A percentile compares a stretch with the other conserved stretches of the same genome.
Conservation (phyloP, 2,888 invertebrate species). For the Diaprepes abbreviatus region DNA sequence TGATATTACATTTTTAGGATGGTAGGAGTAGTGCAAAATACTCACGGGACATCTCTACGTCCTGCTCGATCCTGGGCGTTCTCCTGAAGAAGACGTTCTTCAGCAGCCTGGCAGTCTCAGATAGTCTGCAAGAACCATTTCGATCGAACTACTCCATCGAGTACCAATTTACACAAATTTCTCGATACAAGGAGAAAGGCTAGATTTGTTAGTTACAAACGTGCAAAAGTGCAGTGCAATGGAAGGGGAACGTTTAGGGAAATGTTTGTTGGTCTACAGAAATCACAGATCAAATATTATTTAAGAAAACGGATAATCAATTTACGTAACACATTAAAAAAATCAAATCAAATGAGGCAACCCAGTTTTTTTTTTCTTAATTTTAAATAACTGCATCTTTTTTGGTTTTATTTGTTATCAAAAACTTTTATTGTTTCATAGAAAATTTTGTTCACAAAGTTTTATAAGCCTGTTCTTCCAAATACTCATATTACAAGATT, state of each 20-base stretch:
- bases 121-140: slow-evolving; percentile 80
- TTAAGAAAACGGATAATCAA: too few relatives aligned
- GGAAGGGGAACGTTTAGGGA: background rate
- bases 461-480: too few relatives aligned
- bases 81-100: slow-evolving; percentile 96
- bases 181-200: slow-evolving; percentile 18
- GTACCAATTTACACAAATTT: slow-evolving; percentile 34
- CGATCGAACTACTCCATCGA: slow-evolving; percentile 42
- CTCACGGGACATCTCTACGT: slow-evolving; percentile 95
- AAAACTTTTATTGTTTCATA: too few relatives aligned
- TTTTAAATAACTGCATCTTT: too few relatives aligned
- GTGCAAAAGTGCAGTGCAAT: slow-evolving; percentile 35
- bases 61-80: slow-evolving; percentile 84
- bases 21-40: slow-evolving; percentile 63
- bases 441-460: too few relatives aligned
- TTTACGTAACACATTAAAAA: too few relatives aligned
- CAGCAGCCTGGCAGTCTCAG: slow-evolving; percentile 96
- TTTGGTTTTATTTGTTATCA: too few relatives aligned
- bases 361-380: too few relatives aligned
- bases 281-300: too few relatives aligned
- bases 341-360: too few relatives aligned
- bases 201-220: slow-evolving; percentile 31
- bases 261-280: slow-evolving; percentile 20
- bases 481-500: too few relatives aligned
- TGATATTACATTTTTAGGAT: too few relatives aligned